phyloP scores from a whole-genome alignment of 2,113 vertebrate species.

The Girardinichthys multiradiatus region DNA sequence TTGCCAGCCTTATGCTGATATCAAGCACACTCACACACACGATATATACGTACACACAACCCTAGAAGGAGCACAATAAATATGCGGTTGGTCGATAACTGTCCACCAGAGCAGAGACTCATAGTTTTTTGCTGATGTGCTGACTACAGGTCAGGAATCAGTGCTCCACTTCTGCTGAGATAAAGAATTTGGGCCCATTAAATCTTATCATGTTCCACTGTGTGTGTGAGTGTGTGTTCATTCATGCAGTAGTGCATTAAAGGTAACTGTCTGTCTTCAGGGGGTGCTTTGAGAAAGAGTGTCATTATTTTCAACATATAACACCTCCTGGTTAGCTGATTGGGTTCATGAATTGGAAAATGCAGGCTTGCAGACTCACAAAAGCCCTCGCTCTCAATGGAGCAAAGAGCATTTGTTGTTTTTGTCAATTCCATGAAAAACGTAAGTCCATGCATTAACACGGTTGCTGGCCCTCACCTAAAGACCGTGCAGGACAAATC shows the following conservation, averaged over 20 bases:
- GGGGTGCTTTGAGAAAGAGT: slow-evolving; percentile 11
- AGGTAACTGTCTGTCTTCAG: slow-evolving; percentile 34
- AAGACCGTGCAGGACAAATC: not conserved
- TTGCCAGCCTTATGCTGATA: slow-evolving; percentile 42
- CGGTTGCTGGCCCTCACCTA: not conserved
- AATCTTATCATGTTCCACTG: slow-evolving; percentile 53
- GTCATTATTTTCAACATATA: slow-evolving; percentile 37
- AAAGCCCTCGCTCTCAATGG: not conserved
- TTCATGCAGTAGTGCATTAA: slow-evolving; percentile 33
- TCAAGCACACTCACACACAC: slow-evolving; percentile 32
- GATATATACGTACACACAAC: not conserved
- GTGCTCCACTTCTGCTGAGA: slow-evolving; percentile 67
- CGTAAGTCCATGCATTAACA: not conserved
- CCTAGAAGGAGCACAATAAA: slow-evolving; percentile 42
- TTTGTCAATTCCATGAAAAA: not conserved
- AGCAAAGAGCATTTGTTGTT: slow-evolving; percentile 17
- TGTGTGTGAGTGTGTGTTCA: slow-evolving; percentile 32
- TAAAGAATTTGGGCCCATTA: slow-evolving; percentile 59
- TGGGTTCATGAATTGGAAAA: slow-evolving; percentile 35
- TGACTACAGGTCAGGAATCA: slow-evolving; percentile 48
- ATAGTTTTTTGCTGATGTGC: slow-evolving; percentile 48
- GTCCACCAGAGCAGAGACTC: slow-evolving; percentile 41
- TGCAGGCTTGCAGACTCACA: not conserved
- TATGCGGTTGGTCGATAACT: slow-evolving; percentile 65
- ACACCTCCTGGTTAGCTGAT: slow-evolving; percentile 36